A percentile compares a stretch with the other conserved stretches of the same genome.
These are phyloP conservation scores for Myrmecobius fasciatus DNA, from an alignment of 2,113 vertebrate genomes.

Conservation along the genomic window DNA sequence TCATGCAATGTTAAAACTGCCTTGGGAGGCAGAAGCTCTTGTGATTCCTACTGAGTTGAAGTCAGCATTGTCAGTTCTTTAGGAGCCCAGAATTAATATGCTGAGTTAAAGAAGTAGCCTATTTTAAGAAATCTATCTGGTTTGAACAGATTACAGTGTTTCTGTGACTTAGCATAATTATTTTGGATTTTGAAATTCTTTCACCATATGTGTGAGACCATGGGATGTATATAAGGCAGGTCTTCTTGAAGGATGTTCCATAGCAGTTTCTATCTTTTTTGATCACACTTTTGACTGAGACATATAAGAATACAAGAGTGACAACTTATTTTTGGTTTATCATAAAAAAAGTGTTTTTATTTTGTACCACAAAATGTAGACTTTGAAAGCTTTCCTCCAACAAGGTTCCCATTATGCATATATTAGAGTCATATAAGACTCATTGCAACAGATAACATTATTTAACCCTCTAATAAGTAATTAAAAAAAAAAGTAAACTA, in stretches of 20 bases:
- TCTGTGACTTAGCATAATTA: constrained; percentile 18
- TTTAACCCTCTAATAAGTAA: neutral
- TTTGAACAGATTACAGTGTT: neutral
- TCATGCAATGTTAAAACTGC: constrained; percentile 42
- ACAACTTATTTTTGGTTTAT: neutral
- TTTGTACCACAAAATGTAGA: neutral
- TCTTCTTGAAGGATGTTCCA: neutral
- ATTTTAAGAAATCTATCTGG: constrained; percentile 12
- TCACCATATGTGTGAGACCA: neutral
- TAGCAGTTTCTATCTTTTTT: neutral
- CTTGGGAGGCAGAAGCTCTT: constrained; percentile 2
- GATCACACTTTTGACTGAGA: neutral
- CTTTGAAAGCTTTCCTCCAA: neutral
- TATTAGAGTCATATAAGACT: neutral
- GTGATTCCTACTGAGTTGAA: neutral
- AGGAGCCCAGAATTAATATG: neutral
- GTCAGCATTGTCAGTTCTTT: constrained; percentile 4
- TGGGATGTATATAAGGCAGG: neutral
- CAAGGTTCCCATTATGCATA: neutral
- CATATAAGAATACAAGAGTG: neutral
- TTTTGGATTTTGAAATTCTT: constrained; percentile 40
- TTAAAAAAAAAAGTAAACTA: neutral
- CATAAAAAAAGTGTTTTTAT: neutral
- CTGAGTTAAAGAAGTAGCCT: constrained; percentile 45
- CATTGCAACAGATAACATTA: neutral